Percentiles rank a stretch among this genome's conserved stretches.
phyloP scores from a whole-genome alignment of 1,140 invertebrate genomes.

The Gyrodactylus bullatarudis region DNA sequence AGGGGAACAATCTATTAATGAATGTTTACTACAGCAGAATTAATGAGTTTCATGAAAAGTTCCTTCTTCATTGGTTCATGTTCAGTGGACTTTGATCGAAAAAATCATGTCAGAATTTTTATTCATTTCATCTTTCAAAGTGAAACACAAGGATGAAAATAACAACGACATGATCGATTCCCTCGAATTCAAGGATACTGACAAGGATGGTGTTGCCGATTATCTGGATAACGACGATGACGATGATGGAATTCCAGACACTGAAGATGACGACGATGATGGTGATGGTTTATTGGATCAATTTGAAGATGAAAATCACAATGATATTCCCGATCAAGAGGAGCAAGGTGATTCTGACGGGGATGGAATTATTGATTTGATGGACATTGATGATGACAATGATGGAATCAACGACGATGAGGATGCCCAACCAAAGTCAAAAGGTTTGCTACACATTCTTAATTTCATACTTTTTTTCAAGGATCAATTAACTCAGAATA shows the following conservation, averaged over 20 bases:
- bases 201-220: constrained; percentile 6
- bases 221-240: constrained; percentile 6
- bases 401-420: constrained; percentile 1
- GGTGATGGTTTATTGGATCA: constrained; percentile 2
- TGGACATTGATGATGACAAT: constrained; percentile 7
- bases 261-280: not conserved
- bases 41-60: no score
- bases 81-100: no score
- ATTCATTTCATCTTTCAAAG: not conserved
- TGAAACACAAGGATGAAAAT: not conserved
- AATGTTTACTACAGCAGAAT: no score
- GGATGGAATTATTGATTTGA: not conserved
- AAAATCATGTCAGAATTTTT: no score
- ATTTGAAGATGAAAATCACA: constrained; percentile 1
- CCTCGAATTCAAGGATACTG: not conserved
- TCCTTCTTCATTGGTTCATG: no score
- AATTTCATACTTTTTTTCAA: no score
- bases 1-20: no score
- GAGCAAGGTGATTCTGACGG: constrained; percentile 3
- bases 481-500: no score
- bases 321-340: constrained; percentile 4
- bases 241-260: constrained; percentile 6
- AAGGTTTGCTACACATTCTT: no score
- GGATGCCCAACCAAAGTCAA: not conserved
- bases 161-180: not conserved